Evolutionary conservation across 2,113 vertebrate genomes (phyloP).

Genomic region (Centropus bengalensis): DNA sequence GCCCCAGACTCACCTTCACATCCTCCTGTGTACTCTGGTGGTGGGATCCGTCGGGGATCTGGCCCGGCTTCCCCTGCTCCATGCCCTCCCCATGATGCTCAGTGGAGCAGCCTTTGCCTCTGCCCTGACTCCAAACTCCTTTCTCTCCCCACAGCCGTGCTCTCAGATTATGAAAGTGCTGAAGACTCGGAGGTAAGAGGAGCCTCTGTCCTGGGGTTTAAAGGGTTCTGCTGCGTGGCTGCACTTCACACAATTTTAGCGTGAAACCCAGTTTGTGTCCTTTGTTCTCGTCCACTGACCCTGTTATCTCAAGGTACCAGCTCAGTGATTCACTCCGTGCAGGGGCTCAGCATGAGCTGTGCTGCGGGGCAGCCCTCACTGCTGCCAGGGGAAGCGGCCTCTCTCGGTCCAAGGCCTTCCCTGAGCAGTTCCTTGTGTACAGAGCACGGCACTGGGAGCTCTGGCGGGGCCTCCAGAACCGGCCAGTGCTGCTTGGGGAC

Average conservation of each 20-base stretch:
- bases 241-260: background rate
- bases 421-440: rapidly evolving
- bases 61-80: background rate
- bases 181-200: conserved; percentile 90
- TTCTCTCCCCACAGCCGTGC: conserved; percentile 81
- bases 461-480: background rate
- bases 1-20: rapidly evolving
- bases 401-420: rapidly evolving
- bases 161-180: conserved; percentile 96
- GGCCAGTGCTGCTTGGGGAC: background rate
- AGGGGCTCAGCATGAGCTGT: rapidly evolving
- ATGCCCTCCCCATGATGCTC: background rate
- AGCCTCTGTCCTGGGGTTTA: background rate
- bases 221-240: background rate
- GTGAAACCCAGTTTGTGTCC: background rate
- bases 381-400: rapidly evolving
- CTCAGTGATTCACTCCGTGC: rapidly evolving
- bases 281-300: background rate
- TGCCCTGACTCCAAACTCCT: background rate
- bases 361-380: rapidly evolving
- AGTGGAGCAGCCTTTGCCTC: background rate
- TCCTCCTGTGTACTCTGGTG: background rate
- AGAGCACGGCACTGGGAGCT: rapidly evolving
- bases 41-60: background rate
- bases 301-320: background rate